Conservation (phyloP, 2,888 invertebrate species). For the Apotomis capreana region DNA sequence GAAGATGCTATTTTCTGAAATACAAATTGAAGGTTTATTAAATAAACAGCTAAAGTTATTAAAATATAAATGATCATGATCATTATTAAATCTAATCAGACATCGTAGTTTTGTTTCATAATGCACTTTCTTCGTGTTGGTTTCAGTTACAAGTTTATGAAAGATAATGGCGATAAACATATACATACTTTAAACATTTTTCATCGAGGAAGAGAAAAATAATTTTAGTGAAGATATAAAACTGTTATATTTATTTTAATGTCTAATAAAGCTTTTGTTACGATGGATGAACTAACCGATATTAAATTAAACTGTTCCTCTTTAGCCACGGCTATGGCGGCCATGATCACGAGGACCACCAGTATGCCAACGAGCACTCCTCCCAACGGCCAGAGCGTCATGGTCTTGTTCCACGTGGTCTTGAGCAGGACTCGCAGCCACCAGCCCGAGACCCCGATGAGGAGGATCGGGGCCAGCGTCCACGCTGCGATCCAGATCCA, state of each 20-base stretch:
- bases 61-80: no score
- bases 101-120: no score
- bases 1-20: slow-evolving; percentile 75
- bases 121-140: no score
- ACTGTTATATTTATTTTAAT: no score
- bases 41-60: neutral
- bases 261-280: no score
- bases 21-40: neutral
- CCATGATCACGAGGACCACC: slow-evolving; percentile 68
- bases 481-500: slow-evolving; percentile 69
- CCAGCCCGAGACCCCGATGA: slow-evolving; percentile 72
- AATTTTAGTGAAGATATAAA: no score
- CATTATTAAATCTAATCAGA: no score
- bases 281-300: slow-evolving; percentile 57
- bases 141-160: no score
- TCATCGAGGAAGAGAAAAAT: no score
- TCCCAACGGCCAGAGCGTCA: slow-evolving; percentile 68
- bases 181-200: no score
- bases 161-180: no score
- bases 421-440: slow-evolving; percentile 69
- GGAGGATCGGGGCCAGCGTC: slow-evolving; percentile 67
- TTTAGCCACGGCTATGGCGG: slow-evolving; percentile 72
- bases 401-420: slow-evolving; percentile 57
- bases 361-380: slow-evolving; percentile 65
- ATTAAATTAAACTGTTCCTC: slow-evolving; percentile 77